These are phyloP conservation scores for Bradypus variegatus DNA, from an alignment of 2,797 vertebrate genomes.

Conservation along the genomic window DNA sequence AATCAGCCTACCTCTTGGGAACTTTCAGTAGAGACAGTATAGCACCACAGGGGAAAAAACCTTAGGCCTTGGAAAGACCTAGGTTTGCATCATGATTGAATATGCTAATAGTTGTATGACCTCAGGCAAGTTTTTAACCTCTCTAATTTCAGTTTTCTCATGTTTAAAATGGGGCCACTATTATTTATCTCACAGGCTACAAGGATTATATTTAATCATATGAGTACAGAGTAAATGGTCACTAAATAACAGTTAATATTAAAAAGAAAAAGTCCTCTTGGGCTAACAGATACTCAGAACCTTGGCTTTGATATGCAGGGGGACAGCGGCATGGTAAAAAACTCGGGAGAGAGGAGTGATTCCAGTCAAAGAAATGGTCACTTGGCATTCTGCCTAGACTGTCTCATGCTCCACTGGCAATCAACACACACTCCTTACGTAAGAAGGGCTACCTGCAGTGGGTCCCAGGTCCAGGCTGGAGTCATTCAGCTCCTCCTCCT, in stretches of 20 bases:
- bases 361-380: not conserved
- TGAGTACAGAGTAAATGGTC: not conserved
- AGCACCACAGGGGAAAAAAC: not conserved
- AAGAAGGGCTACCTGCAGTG: conserved; percentile 70
- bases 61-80: not conserved
- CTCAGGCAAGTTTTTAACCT: not conserved
- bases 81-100: not conserved
- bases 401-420: not conserved
- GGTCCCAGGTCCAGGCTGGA: conserved; percentile 75
- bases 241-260: not conserved
- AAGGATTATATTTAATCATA: not conserved
- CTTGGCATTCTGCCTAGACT: no score
- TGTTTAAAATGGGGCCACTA: no score
- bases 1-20: not conserved
- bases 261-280: not conserved
- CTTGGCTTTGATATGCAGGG: not conserved
- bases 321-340: no score
- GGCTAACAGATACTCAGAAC: not conserved
- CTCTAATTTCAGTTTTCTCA: not conserved
- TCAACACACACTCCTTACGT: not conserved
- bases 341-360: not conserved
- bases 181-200: not conserved
- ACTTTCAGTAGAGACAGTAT: not conserved
- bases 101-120: not conserved
- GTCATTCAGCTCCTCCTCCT: conserved; percentile 75